Evolutionary conservation across 2,113 vertebrate genomes (phyloP).

Genomic region (Lontra canadensis): DNA sequence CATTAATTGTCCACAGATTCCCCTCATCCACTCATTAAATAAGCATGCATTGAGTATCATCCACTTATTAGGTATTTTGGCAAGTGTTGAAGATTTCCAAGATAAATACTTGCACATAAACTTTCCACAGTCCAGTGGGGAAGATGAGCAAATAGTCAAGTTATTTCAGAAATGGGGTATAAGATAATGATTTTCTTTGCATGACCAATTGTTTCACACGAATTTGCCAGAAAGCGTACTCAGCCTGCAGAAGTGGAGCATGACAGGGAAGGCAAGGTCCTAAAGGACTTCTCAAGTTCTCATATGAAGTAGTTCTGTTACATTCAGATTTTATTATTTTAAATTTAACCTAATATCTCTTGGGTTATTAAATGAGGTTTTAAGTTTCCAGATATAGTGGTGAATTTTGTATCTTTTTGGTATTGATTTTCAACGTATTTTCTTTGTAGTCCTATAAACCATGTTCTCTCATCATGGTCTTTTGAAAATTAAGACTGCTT

Average conservation of each 20-base stretch:
- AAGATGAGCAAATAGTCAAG: neutral
- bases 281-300: neutral
- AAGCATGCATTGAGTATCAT: neutral
- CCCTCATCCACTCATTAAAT: neutral
- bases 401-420: neutral
- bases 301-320: neutral
- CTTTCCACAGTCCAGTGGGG: neutral
- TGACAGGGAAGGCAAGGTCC: rapidly evolving
- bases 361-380: neutral
- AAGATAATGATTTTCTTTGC: neutral
- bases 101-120: neutral
- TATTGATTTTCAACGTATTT: neutral
- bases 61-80: neutral
- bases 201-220: neutral
- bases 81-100: neutral
- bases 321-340: neutral
- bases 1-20: neutral
- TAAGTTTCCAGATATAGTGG: neutral
- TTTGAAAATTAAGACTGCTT: neutral
- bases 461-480: neutral
- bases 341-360: neutral
- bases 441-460: neutral
- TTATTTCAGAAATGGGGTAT: neutral
- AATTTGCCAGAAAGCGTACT: neutral
- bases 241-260: neutral